These are phyloP conservation scores for Dendrocincla fuliginosa DNA, from an alignment of 2,797 vertebrate species.

Conservation along the genomic window DNA sequence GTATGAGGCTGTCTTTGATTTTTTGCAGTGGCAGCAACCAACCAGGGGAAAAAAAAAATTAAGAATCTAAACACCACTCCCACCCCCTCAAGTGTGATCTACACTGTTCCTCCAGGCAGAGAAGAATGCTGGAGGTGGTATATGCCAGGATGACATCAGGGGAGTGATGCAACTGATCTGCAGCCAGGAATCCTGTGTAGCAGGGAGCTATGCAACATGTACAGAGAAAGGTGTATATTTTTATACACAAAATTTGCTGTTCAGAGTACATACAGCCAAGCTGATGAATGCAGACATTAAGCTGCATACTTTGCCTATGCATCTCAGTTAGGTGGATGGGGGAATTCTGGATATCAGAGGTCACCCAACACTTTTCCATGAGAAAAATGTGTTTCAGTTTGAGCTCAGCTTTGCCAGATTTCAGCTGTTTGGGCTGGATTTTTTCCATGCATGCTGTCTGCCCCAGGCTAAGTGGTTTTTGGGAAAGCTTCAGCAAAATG, in stretches of 20 bases:
- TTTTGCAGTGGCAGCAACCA: slow-evolving; percentile 1
- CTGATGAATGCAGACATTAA: neutral
- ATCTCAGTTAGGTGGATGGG: neutral
- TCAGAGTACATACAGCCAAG: neutral
- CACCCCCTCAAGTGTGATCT: neutral
- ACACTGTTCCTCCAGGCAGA: neutral
- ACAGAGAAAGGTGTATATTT: neutral
- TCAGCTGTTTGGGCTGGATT: slow-evolving; percentile 38
- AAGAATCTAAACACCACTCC: neutral
- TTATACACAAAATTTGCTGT: neutral
- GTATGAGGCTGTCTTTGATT: slow-evolving; percentile 43
- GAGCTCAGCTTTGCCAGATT: neutral
- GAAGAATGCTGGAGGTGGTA: slow-evolving; percentile 28
- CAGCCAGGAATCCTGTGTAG: neutral
- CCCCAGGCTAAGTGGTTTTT: neutral
- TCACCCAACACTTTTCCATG: neutral
- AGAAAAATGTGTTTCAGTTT: slow-evolving; percentile 2
- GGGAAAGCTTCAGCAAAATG: slow-evolving; percentile 36
- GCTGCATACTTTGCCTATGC: neutral
- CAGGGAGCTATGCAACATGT: neutral
- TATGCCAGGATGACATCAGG: slow-evolving; percentile 47
- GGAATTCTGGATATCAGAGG: neutral
- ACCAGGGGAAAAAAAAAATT: fast-evolving
- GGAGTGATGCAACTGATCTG: slow-evolving; percentile 25
- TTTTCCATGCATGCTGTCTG: neutral